Conservation (phyloP, 2,797 vertebrate species). For the Furcifer pardalis region DNA sequence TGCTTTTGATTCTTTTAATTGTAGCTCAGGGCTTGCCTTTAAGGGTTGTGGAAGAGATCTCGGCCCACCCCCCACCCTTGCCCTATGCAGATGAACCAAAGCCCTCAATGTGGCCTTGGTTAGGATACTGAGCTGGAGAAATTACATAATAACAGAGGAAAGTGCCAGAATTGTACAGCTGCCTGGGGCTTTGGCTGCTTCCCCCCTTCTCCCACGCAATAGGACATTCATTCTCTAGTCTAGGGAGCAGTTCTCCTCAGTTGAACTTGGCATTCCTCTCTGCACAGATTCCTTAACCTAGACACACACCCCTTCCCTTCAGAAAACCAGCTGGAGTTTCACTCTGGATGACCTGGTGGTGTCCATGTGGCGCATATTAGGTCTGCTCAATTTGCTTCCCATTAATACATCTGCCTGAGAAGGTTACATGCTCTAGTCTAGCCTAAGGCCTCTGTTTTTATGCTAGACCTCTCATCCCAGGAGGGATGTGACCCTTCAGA, state of each 20-base stretch:
- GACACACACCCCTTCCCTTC: no score
- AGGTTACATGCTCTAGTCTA: not conserved
- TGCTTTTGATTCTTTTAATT: slow-evolving; percentile 49
- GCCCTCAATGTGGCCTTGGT: slow-evolving; percentile 11
- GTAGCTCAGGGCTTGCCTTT: slow-evolving; percentile 42
- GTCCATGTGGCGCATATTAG: not conserved
- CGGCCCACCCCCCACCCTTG: no score
- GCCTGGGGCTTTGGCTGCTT: not conserved
- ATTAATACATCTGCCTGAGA: not conserved
- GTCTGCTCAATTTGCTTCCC: not conserved
- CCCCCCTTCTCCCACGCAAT: not conserved
- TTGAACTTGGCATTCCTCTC: not conserved
- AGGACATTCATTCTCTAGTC: not conserved
- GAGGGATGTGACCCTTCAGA: not conserved
- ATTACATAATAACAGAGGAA: not conserved
- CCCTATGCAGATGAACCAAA: not conserved
- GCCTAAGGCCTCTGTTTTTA: not conserved
- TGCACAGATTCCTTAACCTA: not conserved
- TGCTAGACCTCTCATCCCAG: not conserved
- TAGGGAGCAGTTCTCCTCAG: not conserved
- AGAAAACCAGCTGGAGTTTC: not conserved
- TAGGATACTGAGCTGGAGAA: not conserved
- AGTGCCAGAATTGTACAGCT: not conserved
- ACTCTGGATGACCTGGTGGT: not conserved
- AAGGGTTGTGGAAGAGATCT: not conserved